These are phyloP conservation scores for Allygus modestus DNA, from an alignment of 2,888 invertebrate genomes.

Conservation along the genomic window DNA sequence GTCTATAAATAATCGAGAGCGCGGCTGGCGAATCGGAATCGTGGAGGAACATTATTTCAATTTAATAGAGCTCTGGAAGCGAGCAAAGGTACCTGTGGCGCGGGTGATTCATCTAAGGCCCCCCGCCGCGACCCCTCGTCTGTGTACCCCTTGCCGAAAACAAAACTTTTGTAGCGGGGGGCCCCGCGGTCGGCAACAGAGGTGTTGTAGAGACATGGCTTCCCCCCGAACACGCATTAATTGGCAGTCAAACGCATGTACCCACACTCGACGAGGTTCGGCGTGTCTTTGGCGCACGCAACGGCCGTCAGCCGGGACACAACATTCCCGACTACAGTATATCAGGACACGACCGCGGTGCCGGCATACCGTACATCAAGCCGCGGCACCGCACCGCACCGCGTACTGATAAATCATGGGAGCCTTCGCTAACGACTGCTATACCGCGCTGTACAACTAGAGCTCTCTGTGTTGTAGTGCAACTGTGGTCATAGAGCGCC, in stretches of 20 bases:
- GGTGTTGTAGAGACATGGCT: slow-evolving; percentile 53
- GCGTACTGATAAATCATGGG: neutral
- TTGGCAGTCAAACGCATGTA: slow-evolving; percentile 52
- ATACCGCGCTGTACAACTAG: neutral
- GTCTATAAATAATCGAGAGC: slow-evolving; percentile 39
- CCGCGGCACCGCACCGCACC: neutral
- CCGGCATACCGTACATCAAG: slow-evolving; percentile 17
- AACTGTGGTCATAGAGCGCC: too few relatives aligned
- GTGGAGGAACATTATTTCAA: slow-evolving; percentile 54
- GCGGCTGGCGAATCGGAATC: slow-evolving; percentile 51
- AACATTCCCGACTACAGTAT: slow-evolving; percentile 8
- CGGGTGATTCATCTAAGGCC: slow-evolving; percentile 45
- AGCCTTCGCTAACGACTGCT: neutral
- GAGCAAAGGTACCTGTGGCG: slow-evolving; percentile 47
- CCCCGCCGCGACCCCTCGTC: slow-evolving; percentile 33
- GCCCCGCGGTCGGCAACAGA: slow-evolving; percentile 34
- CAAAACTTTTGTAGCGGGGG: slow-evolving; percentile 60
- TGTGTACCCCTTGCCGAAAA: slow-evolving; percentile 52
- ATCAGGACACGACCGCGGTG: slow-evolving; percentile 9
- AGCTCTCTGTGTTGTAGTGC: too few relatives aligned
- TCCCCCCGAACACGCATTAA: slow-evolving; percentile 52
- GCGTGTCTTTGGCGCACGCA: slow-evolving; percentile 38
- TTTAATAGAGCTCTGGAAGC: slow-evolving; percentile 53
- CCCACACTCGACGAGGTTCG: neutral
- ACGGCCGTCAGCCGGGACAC: slow-evolving; percentile 3